Evolutionary conservation across 2,797 vertebrate species (phyloP).

Genomic region (Xiphorhynchus erythropygius): DNA sequence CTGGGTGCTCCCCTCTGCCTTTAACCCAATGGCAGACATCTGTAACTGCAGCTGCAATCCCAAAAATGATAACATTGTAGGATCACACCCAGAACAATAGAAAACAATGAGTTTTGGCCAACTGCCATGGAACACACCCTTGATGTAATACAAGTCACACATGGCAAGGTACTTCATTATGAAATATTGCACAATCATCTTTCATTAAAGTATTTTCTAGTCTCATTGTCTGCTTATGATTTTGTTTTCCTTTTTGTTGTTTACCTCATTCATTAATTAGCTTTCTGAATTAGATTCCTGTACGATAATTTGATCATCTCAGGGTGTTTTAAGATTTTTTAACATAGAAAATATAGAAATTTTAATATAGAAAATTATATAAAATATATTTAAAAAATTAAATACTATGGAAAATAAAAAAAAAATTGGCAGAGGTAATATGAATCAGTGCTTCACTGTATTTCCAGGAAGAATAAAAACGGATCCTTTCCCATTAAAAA

Average conservation of each 20-base stretch:
- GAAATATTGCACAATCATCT: slow-evolving; percentile 10
- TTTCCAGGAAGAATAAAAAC: not conserved
- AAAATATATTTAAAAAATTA: not conserved
- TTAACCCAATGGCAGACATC: not conserved
- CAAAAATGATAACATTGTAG: not conserved
- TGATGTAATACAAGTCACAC: slow-evolving; percentile 35
- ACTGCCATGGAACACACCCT: not conserved
- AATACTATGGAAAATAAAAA: not conserved
- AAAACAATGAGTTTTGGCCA: not conserved
- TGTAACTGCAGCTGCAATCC: not conserved
- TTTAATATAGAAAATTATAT: not conserved
- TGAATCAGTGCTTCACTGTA: not conserved
- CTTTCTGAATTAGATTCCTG: not conserved
- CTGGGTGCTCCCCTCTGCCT: not conserved
- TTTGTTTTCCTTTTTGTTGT: not conserved
- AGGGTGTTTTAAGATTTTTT: not conserved
- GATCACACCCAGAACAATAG: slow-evolving; percentile 30
- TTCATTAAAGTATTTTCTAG: not conserved
- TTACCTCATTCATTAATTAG: slow-evolving; percentile 5
- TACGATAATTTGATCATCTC: not conserved
- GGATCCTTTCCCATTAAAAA: not conserved
- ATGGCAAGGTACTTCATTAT: slow-evolving; percentile 48
- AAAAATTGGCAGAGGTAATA: not conserved
- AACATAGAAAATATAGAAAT: not conserved
- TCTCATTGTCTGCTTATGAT: not conserved